A percentile compares a stretch with the other conserved stretches of the same genome.
These are phyloP conservation scores for Manis crassicaudata DNA, from an alignment of 2,797 vertebrate genomes.

Conservation along the genomic window DNA sequence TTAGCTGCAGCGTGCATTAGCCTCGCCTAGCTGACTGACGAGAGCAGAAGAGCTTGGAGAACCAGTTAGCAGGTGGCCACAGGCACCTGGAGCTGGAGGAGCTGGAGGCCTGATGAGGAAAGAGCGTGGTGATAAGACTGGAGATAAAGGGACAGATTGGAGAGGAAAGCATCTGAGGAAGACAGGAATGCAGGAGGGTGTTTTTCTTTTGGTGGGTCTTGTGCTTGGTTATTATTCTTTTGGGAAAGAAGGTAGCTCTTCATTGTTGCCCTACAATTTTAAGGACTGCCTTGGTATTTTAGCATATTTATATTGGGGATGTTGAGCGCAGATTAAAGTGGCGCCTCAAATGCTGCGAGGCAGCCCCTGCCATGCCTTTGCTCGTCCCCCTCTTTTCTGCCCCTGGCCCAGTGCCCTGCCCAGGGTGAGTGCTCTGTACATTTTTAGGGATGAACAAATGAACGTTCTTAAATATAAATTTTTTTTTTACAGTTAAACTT, in stretches of 20 bases:
- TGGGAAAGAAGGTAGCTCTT: background rate
- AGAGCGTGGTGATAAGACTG: background rate
- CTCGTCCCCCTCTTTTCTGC: rapidly evolving
- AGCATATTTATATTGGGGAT: background rate
- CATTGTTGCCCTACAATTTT: rapidly evolving
- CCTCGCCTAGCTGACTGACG: background rate
- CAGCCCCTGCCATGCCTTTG: rapidly evolving
- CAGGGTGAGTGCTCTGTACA: rapidly evolving
- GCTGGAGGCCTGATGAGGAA: background rate
- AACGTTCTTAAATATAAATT: background rate
- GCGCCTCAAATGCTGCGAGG: rapidly evolving
- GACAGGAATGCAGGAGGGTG: background rate
- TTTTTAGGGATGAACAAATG: background rate
- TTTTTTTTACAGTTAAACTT: background rate
- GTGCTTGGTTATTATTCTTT: background rate
- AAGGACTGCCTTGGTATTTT: background rate
- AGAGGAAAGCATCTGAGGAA: background rate
- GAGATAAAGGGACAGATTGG: background rate
- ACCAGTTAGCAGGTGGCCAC: background rate
- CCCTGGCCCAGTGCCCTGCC: rapidly evolving
- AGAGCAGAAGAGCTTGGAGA: background rate
- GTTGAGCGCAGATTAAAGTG: background rate
- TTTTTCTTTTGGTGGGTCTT: background rate
- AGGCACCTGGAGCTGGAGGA: background rate
- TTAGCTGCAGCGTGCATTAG: background rate